Percentiles rank a stretch among this genome's conserved stretches.
phyloP scores from a whole-genome alignment of 2,888 invertebrate species.

The Drosophila anomalata region DNA sequence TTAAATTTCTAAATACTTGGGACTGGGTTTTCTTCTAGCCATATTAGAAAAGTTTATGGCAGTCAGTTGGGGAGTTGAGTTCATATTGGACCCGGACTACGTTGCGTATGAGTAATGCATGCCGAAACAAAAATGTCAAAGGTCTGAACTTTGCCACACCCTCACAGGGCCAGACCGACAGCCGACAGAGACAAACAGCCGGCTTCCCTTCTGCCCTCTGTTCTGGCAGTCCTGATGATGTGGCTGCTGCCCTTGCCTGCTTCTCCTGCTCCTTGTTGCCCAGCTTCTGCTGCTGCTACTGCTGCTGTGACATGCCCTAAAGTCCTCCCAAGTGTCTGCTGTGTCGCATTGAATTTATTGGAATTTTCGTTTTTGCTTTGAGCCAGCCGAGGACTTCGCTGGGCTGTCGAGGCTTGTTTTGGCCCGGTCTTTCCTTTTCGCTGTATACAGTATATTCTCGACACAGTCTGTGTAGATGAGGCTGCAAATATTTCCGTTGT shows the following conservation, averaged over 20 bases:
- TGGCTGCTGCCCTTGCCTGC: conserved; percentile 22
- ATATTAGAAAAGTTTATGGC: conserved; percentile 69
- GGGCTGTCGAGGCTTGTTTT: conserved; percentile 23
- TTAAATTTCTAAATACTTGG: conserved; percentile 70
- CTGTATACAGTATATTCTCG: not conserved
- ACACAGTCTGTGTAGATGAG: conserved; percentile 27
- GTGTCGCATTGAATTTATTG: conserved; percentile 80
- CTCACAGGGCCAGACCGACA: conserved; percentile 32
- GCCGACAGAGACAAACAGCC: conserved; percentile 63
- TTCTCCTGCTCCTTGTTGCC: not conserved
- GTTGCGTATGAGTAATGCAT: conserved; percentile 78
- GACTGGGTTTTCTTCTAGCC: conserved; percentile 16
- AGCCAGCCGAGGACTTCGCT: conserved; percentile 53
- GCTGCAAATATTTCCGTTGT: conserved; percentile 58
- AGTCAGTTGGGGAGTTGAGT: conserved; percentile 52
- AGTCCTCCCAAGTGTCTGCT: conserved; percentile 77
- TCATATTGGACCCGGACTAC: conserved; percentile 48
- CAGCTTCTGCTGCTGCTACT: conserved; percentile 20
- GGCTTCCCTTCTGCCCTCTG: conserved; percentile 34
- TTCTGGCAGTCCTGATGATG: conserved; percentile 27
- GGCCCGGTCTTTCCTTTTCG: conserved; percentile 1
- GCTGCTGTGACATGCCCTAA: conserved; percentile 74
- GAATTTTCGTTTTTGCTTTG: conserved; percentile 74
- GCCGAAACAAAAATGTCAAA: conserved; percentile 70
- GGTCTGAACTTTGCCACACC: conserved; percentile 78